phyloP scores from a whole-genome alignment of 2,113 vertebrate species.

The Semnornis frantzii region DNA sequence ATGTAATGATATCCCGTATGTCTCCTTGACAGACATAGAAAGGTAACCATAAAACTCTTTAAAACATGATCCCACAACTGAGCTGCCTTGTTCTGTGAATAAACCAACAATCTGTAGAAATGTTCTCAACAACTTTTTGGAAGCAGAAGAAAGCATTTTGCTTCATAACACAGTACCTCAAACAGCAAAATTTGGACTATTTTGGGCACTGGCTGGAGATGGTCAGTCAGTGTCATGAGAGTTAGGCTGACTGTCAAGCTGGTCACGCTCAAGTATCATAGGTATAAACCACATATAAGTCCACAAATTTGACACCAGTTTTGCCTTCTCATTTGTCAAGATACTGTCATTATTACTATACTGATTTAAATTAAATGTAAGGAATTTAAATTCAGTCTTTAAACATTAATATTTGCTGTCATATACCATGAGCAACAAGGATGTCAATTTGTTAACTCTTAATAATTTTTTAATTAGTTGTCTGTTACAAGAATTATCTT shows the following conservation, averaged over 20 bases:
- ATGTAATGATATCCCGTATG: background rate
- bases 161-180: background rate
- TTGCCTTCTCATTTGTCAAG: background rate
- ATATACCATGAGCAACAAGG: background rate
- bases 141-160: background rate
- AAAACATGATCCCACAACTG: background rate
- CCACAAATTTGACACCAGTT: background rate
- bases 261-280: background rate
- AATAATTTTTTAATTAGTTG: too few species aligned
- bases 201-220: background rate
- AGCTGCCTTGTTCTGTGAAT: background rate
- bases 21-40: background rate
- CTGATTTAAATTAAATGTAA: background rate
- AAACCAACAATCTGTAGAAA: background rate
- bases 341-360: background rate
- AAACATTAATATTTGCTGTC: background rate
- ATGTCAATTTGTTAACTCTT: background rate
- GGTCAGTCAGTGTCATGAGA: background rate
- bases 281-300: background rate
- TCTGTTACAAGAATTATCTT: background rate
- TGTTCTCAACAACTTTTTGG: background rate
- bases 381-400: background rate
- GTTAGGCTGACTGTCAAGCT: background rate
- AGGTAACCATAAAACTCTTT: background rate
- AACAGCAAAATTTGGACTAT: background rate